Base-by-base conservation (phyloP, 2,113 vertebrate genomes). In the Tragulus kanchil region DNA sequence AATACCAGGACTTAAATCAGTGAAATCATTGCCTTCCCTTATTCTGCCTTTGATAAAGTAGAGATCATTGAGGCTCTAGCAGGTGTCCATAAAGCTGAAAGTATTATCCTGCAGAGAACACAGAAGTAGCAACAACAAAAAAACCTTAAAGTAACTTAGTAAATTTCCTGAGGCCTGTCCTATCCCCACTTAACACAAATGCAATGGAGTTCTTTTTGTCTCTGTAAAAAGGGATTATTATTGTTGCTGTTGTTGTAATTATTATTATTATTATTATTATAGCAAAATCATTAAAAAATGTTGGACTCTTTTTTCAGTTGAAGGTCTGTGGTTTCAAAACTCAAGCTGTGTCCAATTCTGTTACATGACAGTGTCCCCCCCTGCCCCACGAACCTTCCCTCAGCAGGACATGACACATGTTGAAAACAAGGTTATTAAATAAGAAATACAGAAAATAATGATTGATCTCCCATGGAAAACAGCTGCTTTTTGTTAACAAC, bases 401-500 rank as follows among this genome's bases (percentile, higher is more conserved):
- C 96, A 0, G 98, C 95, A 96, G 97, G 98, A 85, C 9, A 12
- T 4, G 93, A 95, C 95, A 96, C 93, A 86, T 84, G 31, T 92
- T 96, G 94, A 96, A 98, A 97, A 94, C 94, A 96, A 97, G 85
- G 94, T 94, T 97, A 91, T 3, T 95, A 94, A 98, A 95, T 96
- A 96, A 98, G 96, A 92, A 96, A 94, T 93, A 86, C 50, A 92
- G 92, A 96, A 94, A 92, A 94, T 95, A 97, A 97, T 69, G 64
- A 96, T 95, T 97, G 98, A 97, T 98, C 81, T 85, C 85, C 75
- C 59, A 64, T 93, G 78, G 98, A 93, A 98, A 98, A 97, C 94
- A 98, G 96, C 96, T 98, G 97, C 7, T 65, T 98, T 98, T 97
- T 93, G 93, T 97, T 91, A 96, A 92, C 93, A 96, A 93, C 73